phyloP scores from a whole-genome alignment of 1,140 invertebrate genomes.

The Lasioglossum baleicum region DNA sequence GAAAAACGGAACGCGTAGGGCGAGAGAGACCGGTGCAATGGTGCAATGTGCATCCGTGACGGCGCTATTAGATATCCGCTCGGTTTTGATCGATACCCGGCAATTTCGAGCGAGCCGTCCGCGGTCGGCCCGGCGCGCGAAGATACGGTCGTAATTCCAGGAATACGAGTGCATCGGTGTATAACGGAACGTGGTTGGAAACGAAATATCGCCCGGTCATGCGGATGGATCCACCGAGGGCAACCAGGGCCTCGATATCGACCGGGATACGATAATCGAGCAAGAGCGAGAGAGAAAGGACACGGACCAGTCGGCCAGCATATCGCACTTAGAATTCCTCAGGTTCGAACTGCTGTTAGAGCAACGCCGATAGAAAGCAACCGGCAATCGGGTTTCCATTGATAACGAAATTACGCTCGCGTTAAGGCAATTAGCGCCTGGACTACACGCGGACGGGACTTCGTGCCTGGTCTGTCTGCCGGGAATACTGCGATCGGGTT shows the following conservation, averaged over 20 bases:
- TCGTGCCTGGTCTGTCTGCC: neutral
- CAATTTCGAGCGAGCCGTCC: slow-evolving; percentile 24
- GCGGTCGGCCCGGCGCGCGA: neutral
- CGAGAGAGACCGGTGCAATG: neutral
- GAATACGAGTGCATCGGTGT: slow-evolving; percentile 38
- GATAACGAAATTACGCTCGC: slow-evolving; percentile 2
- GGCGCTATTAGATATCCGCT: slow-evolving; percentile 43
- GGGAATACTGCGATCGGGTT: neutral
- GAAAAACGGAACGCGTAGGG: slow-evolving; percentile 5
- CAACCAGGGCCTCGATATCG: slow-evolving; percentile 9
- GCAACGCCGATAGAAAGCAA: neutral
- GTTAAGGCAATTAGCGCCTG: slow-evolving; percentile 5
- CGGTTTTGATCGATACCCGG: slow-evolving; percentile 44
- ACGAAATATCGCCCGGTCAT: slow-evolving; percentile 36
- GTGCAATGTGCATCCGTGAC: slow-evolving; percentile 7
- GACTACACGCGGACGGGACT: neutral
- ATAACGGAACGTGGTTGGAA: slow-evolving; percentile 41
- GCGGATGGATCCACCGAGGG: neutral
- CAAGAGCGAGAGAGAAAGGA: neutral
- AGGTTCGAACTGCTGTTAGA: neutral
- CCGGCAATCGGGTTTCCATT: neutral
- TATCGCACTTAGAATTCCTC: slow-evolving; percentile 25
- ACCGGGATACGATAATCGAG: slow-evolving; percentile 22
- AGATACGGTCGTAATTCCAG: slow-evolving; percentile 40
- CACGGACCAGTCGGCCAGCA: neutral